Conservation (phyloP, 2,888 invertebrate genomes). For the Chelonus formosanus region DNA sequence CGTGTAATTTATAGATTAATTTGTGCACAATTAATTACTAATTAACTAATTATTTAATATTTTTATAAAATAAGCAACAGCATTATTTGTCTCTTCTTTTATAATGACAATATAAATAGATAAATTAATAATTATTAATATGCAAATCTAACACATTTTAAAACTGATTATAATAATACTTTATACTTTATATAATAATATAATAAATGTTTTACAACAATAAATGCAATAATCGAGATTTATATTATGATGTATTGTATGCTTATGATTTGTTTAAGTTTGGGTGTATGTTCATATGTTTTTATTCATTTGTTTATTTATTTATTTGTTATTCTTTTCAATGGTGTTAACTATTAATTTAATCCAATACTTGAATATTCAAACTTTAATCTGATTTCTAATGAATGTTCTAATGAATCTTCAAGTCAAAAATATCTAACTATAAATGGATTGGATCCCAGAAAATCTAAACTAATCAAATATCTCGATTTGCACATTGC, state of each 20-base stretch:
- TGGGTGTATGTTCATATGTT: background rate
- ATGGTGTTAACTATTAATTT: background rate
- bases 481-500: constrained; percentile 16
- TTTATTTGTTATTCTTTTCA: background rate
- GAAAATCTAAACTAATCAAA: constrained; percentile 3
- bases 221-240: constrained; percentile 18
- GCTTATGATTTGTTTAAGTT: no score
- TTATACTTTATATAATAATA: background rate
- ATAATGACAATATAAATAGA: constrained; percentile 14
- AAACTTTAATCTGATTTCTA: background rate
- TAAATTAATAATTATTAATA: constrained; percentile 11
- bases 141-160: constrained; percentile 14
- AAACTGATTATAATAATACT: constrained; percentile 8
- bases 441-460: constrained; percentile 5
- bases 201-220: constrained; percentile 11
- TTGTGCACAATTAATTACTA: constrained; percentile 19
- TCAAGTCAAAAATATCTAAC: constrained; percentile 10
- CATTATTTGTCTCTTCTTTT: constrained; percentile 7
- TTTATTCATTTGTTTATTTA: constrained; percentile 3
- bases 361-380: constrained; percentile 4
- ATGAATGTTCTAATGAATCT: background rate
- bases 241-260: constrained; percentile 7
- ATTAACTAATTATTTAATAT: constrained; percentile 13
- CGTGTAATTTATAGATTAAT: background rate
- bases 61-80: constrained; percentile 10